Evolutionary conservation across 2,888 invertebrate genomes (phyloP).

Genomic region (Dryomyza anilis): DNA sequence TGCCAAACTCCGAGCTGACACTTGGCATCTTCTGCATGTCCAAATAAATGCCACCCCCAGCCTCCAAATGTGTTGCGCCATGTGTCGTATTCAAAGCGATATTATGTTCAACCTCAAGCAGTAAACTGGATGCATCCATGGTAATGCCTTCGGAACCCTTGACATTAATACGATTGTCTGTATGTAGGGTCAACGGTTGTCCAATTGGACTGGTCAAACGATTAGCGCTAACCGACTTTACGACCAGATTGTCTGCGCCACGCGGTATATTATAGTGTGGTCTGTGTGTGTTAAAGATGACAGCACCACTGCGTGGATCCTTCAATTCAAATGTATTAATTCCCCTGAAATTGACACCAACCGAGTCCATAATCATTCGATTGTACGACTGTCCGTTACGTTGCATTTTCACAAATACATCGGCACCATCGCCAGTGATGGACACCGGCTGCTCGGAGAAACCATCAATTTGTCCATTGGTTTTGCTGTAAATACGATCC

Average conservation of each 20-base stretch:
- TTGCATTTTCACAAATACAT: conserved; percentile 59
- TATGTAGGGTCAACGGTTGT: conserved; percentile 70
- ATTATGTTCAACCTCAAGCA: conserved; percentile 80
- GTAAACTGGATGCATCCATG: conserved; percentile 74
- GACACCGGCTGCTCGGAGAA: conserved; percentile 65
- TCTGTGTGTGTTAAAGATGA: conserved; percentile 77
- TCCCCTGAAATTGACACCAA: conserved; percentile 72
- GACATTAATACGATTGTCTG: conserved; percentile 70
- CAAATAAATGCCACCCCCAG: conserved; percentile 73
- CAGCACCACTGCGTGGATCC: conserved; percentile 68
- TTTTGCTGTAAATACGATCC: conserved; percentile 74
- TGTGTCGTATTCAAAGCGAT: conserved; percentile 79
- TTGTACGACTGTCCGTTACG: conserved; percentile 60
- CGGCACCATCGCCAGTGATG: conserved; percentile 50
- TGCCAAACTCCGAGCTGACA: conserved; percentile 63
- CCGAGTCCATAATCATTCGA: conserved; percentile 67
- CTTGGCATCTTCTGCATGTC: conserved; percentile 76
- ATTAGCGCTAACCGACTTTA: conserved; percentile 72
- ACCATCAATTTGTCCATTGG: conserved; percentile 71
- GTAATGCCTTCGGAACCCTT: conserved; percentile 81
- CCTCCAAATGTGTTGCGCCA: conserved; percentile 73
- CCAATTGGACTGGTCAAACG: conserved; percentile 77
- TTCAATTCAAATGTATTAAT: conserved; percentile 73
- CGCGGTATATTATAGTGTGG: conserved; percentile 75
- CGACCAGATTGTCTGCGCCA: conserved; percentile 69